Conservation (phyloP, 2,797 vertebrate genomes). For the Hypotaenidia okinawae region DNA sequence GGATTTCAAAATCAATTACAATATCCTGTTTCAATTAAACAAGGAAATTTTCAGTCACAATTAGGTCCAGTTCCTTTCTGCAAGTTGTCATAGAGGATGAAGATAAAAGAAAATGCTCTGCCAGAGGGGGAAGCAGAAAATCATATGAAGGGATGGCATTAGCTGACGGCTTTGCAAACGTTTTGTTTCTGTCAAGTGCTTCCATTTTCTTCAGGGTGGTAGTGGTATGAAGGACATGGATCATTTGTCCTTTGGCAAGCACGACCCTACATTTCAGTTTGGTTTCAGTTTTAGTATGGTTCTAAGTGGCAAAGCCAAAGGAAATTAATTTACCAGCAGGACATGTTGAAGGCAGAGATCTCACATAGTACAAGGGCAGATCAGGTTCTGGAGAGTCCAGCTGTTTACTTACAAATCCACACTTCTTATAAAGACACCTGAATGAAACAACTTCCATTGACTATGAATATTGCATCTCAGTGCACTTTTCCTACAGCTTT, state of each 20-base stretch:
- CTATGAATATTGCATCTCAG: not conserved
- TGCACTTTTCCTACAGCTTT: not conserved
- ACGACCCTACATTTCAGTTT: not conserved
- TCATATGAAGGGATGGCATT: not conserved
- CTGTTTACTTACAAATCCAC: not conserved
- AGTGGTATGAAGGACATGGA: not conserved
- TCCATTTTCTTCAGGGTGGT: too few relatives aligned
- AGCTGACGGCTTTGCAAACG: not conserved
- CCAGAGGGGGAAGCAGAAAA: not conserved
- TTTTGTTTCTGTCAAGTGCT: not conserved
- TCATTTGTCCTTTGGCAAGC: not conserved
- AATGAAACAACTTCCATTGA: not conserved
- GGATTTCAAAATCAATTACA: not conserved
- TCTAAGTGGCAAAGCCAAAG: not conserved
- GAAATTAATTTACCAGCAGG: not conserved
- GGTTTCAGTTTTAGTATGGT: not conserved
- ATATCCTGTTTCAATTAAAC: not conserved
- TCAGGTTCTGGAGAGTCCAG: not conserved
- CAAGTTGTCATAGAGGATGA: not conserved
- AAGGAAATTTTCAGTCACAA: not conserved
- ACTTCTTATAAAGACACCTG: not conserved
- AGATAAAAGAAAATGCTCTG: not conserved
- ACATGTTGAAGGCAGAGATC: not conserved
- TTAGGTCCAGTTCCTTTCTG: not conserved
- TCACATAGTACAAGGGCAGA: not conserved